These are phyloP conservation scores for Mormyrus proboscirostris DNA, from an alignment of 2,797 vertebrate species.

Conservation along the genomic window DNA sequence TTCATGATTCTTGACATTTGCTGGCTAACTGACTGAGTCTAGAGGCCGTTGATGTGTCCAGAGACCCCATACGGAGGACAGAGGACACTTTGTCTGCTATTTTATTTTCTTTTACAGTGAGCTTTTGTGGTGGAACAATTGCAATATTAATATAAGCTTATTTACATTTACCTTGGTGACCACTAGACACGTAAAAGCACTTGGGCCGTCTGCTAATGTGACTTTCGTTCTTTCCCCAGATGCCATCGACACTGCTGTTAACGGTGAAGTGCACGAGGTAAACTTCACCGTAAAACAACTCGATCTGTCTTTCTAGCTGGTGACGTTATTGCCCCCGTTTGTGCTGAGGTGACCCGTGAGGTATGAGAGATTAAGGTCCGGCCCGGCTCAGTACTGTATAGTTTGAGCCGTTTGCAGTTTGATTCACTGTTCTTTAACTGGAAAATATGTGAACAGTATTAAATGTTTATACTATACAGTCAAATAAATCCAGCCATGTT, in stretches of 20 bases:
- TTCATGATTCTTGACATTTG: background rate
- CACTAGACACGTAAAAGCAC: too few species aligned
- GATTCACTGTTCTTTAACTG: background rate
- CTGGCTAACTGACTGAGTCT: background rate
- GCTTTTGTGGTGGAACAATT: background rate
- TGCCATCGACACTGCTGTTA: slow-evolving; percentile 65
- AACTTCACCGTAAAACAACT: slow-evolving; percentile 6
- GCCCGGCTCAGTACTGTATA: background rate
- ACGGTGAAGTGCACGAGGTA: slow-evolving; percentile 85
- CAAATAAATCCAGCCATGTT: background rate
- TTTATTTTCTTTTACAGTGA: background rate
- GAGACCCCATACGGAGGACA: background rate
- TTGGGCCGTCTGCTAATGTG: background rate
- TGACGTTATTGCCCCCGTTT: background rate
- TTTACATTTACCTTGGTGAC: background rate
- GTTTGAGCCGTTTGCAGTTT: background rate
- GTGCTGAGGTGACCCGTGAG: background rate
- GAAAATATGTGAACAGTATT: background rate
- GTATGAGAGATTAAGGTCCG: background rate
- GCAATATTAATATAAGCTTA: background rate
- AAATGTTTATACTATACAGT: background rate
- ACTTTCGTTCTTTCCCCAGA: slow-evolving; percentile 49
- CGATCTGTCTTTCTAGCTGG: background rate
- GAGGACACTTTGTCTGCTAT: background rate
- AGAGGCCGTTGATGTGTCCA: background rate